These are phyloP conservation scores for Eumeta japonica DNA, from an alignment of 1,140 invertebrate genomes.

Conservation along the genomic window DNA sequence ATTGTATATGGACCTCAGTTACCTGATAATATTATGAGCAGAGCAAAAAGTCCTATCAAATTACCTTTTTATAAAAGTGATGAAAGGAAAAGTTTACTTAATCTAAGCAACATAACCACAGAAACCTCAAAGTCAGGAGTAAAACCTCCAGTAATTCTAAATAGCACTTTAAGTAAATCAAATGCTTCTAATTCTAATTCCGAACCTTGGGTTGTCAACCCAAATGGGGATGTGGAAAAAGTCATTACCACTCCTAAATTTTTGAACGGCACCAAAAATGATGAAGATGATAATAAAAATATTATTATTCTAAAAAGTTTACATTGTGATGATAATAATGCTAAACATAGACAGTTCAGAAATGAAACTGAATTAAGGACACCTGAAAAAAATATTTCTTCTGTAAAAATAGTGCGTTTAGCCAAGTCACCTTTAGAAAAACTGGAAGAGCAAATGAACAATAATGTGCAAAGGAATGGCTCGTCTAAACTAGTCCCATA, in stretches of 20 bases:
- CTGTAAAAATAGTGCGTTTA: constrained; percentile 28
- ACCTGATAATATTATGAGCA: constrained; percentile 36
- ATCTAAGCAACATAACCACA: constrained; percentile 24
- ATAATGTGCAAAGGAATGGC: constrained; percentile 31
- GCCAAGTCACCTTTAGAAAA: constrained; percentile 42
- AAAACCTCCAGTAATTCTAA: constrained; percentile 40
- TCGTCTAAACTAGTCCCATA: constrained; percentile 41
- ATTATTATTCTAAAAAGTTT: constrained; percentile 36
- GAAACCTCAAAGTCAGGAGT: constrained; percentile 30
- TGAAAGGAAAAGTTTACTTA: constrained; percentile 31
- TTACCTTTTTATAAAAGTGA: constrained; percentile 40
- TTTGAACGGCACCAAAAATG: constrained; percentile 29
- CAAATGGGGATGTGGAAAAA: constrained; percentile 49
- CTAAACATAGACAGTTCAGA: constrained; percentile 30
- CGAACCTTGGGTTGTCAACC: constrained; percentile 49
- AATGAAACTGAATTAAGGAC: constrained; percentile 32
- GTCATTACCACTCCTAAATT: constrained; percentile 31
- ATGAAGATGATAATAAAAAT: constrained; percentile 40
- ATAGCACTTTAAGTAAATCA: constrained; percentile 40
- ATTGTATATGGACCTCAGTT: constrained; percentile 42
- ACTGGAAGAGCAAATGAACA: constrained; percentile 49
- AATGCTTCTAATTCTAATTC: constrained; percentile 28
- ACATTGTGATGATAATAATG: constrained; percentile 22
- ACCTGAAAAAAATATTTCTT: constrained; percentile 28
- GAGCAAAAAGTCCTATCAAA: constrained; percentile 46